Evolutionary conservation across 2,113 vertebrate species (phyloP).

Genomic region (Okapia johnstoni): DNA sequence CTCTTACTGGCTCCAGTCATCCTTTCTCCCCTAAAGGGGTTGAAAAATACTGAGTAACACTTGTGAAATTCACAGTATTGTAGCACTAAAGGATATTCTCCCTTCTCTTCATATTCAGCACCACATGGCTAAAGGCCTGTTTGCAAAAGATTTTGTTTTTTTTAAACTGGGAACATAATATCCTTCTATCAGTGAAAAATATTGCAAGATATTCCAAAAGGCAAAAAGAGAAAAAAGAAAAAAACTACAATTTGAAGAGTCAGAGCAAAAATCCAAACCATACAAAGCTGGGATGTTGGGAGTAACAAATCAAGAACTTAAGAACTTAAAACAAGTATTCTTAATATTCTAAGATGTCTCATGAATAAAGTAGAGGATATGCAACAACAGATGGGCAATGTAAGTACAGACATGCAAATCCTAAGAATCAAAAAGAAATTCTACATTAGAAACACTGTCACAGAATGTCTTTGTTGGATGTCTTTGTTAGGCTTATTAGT

Average conservation of each 20-base stretch:
- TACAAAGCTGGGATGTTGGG: not conserved
- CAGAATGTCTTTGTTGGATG: not conserved
- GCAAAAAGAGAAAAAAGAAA: not conserved
- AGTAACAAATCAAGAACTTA: not conserved
- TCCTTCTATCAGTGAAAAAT: not conserved
- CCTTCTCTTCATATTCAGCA: not conserved
- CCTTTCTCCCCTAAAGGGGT: accelerated
- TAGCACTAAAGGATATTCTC: too few relatives aligned
- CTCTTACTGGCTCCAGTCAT: not conserved
- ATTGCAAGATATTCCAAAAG: not conserved
- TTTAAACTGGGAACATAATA: not conserved
- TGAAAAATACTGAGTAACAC: not conserved
- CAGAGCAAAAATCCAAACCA: not conserved
- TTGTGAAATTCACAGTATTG: not conserved
- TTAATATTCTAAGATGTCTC: not conserved
- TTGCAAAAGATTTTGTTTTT: not conserved
- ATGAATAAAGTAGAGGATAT: not conserved
- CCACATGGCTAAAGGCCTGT: not conserved
- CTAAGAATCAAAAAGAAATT: not conserved
- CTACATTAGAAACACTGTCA: not conserved
- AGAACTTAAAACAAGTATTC: not conserved
- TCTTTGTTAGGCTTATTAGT: not conserved
- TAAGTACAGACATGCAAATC: not conserved
- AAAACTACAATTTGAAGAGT: not conserved
- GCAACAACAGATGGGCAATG: not conserved